Evolutionary conservation across 92 coral and sea anemone species (phyloP).

Genomic region (Phymanthus crucifer): DNA sequence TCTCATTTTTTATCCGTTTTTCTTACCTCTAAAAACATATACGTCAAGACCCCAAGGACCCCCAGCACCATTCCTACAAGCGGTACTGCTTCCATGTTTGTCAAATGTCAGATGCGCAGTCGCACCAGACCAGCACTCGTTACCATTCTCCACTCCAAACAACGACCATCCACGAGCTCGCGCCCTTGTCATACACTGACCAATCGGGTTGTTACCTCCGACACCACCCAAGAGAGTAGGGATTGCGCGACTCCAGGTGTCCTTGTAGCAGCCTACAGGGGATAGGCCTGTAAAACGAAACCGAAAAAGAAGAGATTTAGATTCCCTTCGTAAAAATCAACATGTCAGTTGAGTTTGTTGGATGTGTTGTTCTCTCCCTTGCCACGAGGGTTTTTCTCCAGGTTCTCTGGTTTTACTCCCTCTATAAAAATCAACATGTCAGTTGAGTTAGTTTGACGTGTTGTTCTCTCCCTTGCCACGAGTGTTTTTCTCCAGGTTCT

Average conservation of each 20-base stretch:
- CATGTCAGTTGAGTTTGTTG: too few species aligned
- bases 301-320: too few species aligned
- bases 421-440: too few species aligned
- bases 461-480: too few species aligned
- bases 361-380: too few species aligned
- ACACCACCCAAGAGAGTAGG: slow-evolving; percentile 9
- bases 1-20: too few species aligned
- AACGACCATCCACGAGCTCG: not conserved
- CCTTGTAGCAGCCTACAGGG: slow-evolving; percentile 31
- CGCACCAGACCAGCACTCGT: slow-evolving; percentile 51
- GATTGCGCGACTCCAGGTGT: slow-evolving; percentile 23
- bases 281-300: slow-evolving; percentile 13
- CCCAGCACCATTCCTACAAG: slow-evolving; percentile 42
- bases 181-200: not conserved
- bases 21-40: slow-evolving; percentile 38
- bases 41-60: slow-evolving; percentile 34
- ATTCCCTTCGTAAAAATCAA: too few species aligned
- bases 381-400: too few species aligned
- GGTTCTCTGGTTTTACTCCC: too few species aligned
- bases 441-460: too few species aligned
- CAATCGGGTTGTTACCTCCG: not conserved
- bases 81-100: slow-evolving; percentile 17
- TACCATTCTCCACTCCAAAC: slow-evolving; percentile 27
- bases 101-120: slow-evolving; percentile 41
- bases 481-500: too few species aligned